These are phyloP conservation scores for Tenthredo livida DNA, from an alignment of 2,888 invertebrate species.

Conservation along the genomic window DNA sequence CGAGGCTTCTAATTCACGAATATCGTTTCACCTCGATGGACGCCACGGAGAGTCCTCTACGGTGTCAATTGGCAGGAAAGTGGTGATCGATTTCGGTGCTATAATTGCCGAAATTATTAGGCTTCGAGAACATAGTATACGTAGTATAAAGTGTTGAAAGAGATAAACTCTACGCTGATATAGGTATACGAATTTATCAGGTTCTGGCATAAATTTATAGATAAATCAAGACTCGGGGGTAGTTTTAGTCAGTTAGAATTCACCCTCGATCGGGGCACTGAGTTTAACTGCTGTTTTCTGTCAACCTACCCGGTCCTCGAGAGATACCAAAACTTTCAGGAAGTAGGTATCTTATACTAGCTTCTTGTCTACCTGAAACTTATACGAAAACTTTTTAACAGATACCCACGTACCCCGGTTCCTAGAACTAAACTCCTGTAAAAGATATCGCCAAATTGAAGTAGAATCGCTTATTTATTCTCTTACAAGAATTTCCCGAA, in stretches of 20 bases:
- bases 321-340: slow-evolving; percentile 10
- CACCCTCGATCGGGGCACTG: slow-evolving; percentile 8
- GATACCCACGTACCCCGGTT: background rate
- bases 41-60: background rate
- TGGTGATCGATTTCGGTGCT: slow-evolving; percentile 16
- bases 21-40: slow-evolving; percentile 3
- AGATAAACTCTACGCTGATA: background rate
- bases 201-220: background rate
- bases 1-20: slow-evolving; percentile 38
- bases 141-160: background rate
- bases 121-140: background rate
- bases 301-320: background rate
- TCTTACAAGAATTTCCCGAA: slow-evolving; percentile 25
- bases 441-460: background rate
- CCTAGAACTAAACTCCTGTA: background rate
- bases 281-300: slow-evolving; percentile 32
- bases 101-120: background rate
- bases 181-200: background rate
- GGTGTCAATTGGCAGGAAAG: slow-evolving; percentile 30
- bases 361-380: slow-evolving; percentile 5
- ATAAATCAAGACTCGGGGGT: background rate
- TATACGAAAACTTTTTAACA: background rate
- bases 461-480: slow-evolving; percentile 29
- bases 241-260: background rate
- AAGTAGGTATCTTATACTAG: slow-evolving; percentile 22